Base-by-base conservation (phyloP, 2,113 vertebrate genomes). In the Aldabrachelys gigantea region DNA sequence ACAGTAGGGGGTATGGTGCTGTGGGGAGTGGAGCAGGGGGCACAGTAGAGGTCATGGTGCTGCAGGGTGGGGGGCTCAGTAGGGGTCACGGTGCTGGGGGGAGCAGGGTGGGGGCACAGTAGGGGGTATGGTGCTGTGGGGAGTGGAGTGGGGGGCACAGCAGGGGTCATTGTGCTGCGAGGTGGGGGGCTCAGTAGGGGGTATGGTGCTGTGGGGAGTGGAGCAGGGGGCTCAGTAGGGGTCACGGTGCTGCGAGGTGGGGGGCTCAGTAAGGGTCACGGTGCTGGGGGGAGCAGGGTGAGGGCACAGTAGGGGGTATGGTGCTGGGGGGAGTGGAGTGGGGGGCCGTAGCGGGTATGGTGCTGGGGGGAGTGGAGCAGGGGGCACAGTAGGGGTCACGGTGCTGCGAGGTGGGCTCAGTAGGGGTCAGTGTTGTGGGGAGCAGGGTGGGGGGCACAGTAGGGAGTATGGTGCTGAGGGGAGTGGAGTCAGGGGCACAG, bases 111-210 rank as follows among this genome's bases (percentile, higher is more conserved):
- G 25, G 27, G 10, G 59, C 31, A 44, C 56, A 10, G 12, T 13
- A 31, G 21, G 16, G 49, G 19, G 1, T 1, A 47, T 5, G 27
- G 21, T 24, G 13, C 80, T 57, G 52, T 14, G 16, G 14, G 21
- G 56, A 24, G 56, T 10, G 14, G 19, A 44, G 44, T 44, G 35
- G 5, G 11, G 25, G 25, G 49, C 80, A 13, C n/a, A 22, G 44
- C 13, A 44, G 81, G 24, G 19, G 44, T 44, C 44, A 44, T 6
- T 2, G 25, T 12, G 41, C 4, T 0, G 21, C 3, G 8, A 1
- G 19, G 62, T 47, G 14, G 21, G 47, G 25, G 44, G 76, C 12
- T 49, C 10, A 4, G 24, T 47, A 49, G 44, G 35, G 25, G 11
- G 10, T 3, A 21, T 3, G 1, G 7, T 49, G 24, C 16, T 24